Evolutionary conservation across 2,797 vertebrate species (phyloP).

Genomic region (Neoniphon sammara): DNA sequence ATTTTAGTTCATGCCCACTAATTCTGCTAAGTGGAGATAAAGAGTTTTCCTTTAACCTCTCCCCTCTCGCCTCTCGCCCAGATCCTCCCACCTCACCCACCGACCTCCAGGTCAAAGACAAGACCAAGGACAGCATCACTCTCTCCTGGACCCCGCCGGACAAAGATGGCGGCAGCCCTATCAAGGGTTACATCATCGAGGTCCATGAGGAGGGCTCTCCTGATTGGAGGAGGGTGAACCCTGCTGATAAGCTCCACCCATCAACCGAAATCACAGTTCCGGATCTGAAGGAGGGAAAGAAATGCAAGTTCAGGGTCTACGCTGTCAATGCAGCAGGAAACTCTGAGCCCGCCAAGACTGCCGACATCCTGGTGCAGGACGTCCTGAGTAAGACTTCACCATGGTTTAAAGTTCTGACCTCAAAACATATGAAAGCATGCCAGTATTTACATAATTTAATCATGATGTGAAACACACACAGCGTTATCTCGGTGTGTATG

Average conservation of each 20-base stretch:
- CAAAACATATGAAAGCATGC: no score
- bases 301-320: conserved; percentile 94
- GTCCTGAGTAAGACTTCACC: conserved; percentile 86
- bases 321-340: conserved; percentile 94
- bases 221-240: conserved; percentile 93
- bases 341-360: conserved; percentile 91
- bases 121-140: conserved; percentile 91
- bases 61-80: conserved; percentile 57
- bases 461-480: no score
- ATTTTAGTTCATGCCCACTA: no score
- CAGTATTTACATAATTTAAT: no score
- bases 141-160: conserved; percentile 93
- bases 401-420: no score
- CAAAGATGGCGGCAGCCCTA: conserved; percentile 92
- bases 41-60: no score
- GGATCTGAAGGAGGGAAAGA: conserved; percentile 92
- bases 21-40: no score
- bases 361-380: conserved; percentile 90
- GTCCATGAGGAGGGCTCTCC: conserved; percentile 93
- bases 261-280: conserved; percentile 91
- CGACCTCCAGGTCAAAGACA: conserved; percentile 90
- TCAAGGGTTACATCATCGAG: conserved; percentile 97
- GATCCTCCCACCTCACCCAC: conserved; percentile 89
- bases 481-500: no score
- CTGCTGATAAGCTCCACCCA: conserved; percentile 92